These are phyloP conservation scores for Theristicus caerulescens DNA, from an alignment of 2,113 vertebrate genomes.

Conservation along the genomic window DNA sequence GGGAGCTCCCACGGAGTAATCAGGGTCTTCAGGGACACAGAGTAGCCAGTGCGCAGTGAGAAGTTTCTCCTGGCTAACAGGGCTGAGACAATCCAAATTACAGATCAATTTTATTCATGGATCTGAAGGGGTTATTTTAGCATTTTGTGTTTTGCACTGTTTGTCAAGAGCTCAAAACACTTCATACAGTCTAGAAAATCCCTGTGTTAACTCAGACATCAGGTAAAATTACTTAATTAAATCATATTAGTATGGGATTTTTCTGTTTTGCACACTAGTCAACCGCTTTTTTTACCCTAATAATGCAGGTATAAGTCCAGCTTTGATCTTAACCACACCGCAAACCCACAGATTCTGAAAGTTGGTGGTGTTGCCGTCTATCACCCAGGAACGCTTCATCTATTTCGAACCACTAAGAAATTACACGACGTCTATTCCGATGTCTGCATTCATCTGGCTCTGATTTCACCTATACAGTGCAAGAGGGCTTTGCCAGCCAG, in stretches of 20 bases:
- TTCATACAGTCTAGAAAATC: not conserved
- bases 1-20: fast-evolving
- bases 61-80: not conserved
- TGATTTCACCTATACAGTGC: not conserved
- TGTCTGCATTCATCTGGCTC: not conserved
- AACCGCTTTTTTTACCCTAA: not conserved
- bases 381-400: not conserved
- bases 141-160: not conserved
- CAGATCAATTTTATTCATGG: not conserved
- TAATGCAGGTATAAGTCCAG: not conserved
- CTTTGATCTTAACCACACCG: not conserved
- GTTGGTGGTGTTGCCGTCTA: not conserved
- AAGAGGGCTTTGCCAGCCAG: not conserved
- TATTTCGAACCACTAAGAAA: not conserved
- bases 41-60: not conserved
- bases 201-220: not conserved
- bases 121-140: not conserved
- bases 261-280: not conserved
- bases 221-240: not conserved
- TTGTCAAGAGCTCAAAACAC: not conserved
- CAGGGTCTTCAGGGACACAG: not conserved
- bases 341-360: not conserved
- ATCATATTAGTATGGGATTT: not conserved
- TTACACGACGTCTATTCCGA: not conserved
- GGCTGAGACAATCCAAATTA: not conserved